phyloP scores from a whole-genome alignment of 1,140 invertebrate species.

The Pseudomyrmex gracilis region DNA sequence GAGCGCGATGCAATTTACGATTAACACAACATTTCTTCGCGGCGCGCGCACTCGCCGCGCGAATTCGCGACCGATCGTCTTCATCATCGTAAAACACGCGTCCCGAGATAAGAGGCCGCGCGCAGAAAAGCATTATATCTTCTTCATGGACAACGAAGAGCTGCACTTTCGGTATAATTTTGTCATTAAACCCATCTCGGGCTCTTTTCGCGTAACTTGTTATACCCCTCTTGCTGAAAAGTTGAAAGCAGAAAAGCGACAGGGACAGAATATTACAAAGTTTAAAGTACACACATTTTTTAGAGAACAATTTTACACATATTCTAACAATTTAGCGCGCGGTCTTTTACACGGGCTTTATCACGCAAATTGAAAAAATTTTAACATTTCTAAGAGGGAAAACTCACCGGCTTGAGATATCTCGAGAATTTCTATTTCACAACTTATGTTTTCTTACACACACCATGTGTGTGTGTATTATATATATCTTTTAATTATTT shows the following conservation, averaged over 20 bases:
- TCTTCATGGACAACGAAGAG: constrained; percentile 63
- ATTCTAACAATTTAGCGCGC: too few species aligned
- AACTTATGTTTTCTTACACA: too few species aligned
- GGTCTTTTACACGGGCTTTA: too few species aligned
- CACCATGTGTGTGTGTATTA: too few species aligned
- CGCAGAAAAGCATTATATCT: constrained; percentile 70
- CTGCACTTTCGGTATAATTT: constrained; percentile 77
- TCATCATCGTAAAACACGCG: constrained; percentile 58
- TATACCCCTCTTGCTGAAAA: constrained; percentile 16
- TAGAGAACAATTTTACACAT: too few species aligned
- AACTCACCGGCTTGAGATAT: too few species aligned
- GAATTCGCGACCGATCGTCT: constrained; percentile 46
- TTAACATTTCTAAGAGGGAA: too few species aligned
- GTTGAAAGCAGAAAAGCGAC: background rate
- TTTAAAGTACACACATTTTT: background rate
- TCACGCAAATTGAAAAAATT: too few species aligned
- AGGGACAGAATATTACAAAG: constrained; percentile 1
- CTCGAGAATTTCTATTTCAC: too few species aligned
- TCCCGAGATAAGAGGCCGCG: constrained; percentile 38
- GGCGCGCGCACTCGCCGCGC: constrained; percentile 12
- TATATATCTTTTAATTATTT: too few species aligned
- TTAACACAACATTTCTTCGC: constrained; percentile 47
- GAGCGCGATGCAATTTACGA: constrained; percentile 52
- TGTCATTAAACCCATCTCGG: constrained; percentile 73
- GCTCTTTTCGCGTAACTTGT: too few species aligned